A percentile compares a stretch with the other conserved stretches of the same genome.
Evolutionary conservation across 1,140 invertebrate genomes (phyloP).

Genomic region (Ceratoteleas bidentatus): DNA sequence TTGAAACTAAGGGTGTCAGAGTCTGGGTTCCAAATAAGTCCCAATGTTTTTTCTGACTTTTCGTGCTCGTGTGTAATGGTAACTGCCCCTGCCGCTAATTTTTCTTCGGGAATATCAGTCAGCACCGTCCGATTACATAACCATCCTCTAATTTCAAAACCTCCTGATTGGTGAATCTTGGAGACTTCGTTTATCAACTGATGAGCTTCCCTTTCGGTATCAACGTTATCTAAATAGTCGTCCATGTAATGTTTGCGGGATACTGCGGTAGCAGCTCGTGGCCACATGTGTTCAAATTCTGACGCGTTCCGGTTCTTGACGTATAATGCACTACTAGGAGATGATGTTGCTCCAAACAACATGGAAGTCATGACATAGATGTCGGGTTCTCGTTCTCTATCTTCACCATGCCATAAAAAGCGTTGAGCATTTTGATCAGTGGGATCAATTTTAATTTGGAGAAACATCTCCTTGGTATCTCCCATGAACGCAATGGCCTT

Average conservation of each 20-base stretch:
- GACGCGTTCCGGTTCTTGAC: background rate
- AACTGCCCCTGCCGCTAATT: no score
- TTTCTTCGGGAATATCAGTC: no score
- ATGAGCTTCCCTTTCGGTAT: background rate
- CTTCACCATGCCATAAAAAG: background rate
- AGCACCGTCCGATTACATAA: background rate
- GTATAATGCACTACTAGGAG: background rate
- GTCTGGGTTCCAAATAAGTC: background rate
- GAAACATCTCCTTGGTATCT: conserved; percentile 6
- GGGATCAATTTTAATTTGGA: background rate
- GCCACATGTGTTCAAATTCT: background rate
- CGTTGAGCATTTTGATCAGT: background rate
- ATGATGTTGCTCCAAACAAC: background rate
- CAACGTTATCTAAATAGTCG: background rate
- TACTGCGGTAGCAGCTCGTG: background rate
- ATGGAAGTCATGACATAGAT: background rate
- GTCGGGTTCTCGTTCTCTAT: background rate
- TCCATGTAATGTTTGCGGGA: conserved; percentile 1
- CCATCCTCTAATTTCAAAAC: background rate
- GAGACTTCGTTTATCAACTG: background rate
- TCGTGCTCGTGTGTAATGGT: no score
- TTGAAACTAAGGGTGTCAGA: background rate
- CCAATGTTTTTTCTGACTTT: background rate
- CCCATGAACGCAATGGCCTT: background rate
- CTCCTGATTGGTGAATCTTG: background rate